Evolutionary conservation across 2,888 invertebrate genomes (phyloP), one percentile per base, ranked within the genome.

Genomic region (Noctua comes): DNA sequence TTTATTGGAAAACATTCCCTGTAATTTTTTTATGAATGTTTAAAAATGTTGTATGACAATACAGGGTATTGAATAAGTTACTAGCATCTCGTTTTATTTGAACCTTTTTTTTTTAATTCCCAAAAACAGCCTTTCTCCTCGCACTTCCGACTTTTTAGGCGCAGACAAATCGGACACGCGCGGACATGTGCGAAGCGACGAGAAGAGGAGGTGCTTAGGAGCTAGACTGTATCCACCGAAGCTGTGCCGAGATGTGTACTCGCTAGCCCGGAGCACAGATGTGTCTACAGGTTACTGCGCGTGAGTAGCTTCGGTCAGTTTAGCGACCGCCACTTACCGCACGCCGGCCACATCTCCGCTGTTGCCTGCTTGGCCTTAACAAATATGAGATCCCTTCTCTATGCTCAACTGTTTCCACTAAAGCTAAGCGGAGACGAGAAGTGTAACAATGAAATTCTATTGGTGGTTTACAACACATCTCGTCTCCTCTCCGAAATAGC

Each of bases 1-100:
- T 96, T 94, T 91, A 94, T 94, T 79, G 90, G 91, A 80, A 92
- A 93, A 89, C 88, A 91, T 86, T 82, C 88, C 31, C 79, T 92
- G 75, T 91, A 84, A 88, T 46, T 75, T 68, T 18, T 66, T 31
- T 21, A 27, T 59, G 13, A 27, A 18, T 43, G 1, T 18, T 66
- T 40, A n/a, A 18, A 36, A 13, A 40, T 68, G 7, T 69, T 68
- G 13, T 40, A 43, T 65, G 21, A 66, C 3, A 77, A 59, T 77
- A 86, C 48, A 80, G 77, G 70, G 16, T 76, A n/a, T 62, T 51
- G 10, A 46, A 21, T 54, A 31, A 31, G 31, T 54, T 51, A 62
- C 43, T 27, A 68, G 31, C 6, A n/a, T 48, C 43, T 66, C 18
- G 69, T 80, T 80, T 82, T 71, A 84, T 59, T 75, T 27, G 43